Evolutionary conservation across 2,797 vertebrate species (phyloP).

Genomic region (Sebastes matsubarae): DNA sequence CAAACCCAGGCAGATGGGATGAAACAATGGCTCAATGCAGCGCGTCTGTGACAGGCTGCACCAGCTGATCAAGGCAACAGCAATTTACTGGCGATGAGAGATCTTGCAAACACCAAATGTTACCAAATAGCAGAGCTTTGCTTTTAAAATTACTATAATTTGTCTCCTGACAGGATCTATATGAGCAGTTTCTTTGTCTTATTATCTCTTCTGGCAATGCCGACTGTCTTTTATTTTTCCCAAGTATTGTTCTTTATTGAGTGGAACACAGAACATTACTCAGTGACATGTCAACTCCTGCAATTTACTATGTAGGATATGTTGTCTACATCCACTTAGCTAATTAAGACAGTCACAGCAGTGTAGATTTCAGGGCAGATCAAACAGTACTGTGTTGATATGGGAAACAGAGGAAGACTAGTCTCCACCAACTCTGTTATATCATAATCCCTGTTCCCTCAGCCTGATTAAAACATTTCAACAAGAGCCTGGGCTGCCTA

Average conservation of each 20-base stretch:
- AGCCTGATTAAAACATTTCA: conserved; percentile 82
- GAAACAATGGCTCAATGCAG: conserved; percentile 61
- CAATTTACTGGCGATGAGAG: conserved; percentile 61
- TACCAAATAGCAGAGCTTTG: conserved; percentile 69
- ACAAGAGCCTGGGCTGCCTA: conserved; percentile 68
- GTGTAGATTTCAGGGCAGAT: conserved; percentile 74
- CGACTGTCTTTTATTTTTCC: conserved; percentile 60
- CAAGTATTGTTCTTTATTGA: conserved; percentile 71
- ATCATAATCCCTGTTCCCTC: conserved; percentile 80
- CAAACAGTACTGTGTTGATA: conserved; percentile 75
- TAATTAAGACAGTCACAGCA: conserved; percentile 79
- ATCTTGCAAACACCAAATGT: conserved; percentile 74
- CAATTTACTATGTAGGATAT: conserved; percentile 69
- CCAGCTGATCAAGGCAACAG: conserved; percentile 67
- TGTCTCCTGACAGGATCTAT: conserved; percentile 65
- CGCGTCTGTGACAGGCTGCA: conserved; percentile 59
- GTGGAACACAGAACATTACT: conserved; percentile 64
- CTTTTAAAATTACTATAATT: conserved; percentile 67
- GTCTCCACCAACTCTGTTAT: conserved; percentile 77
- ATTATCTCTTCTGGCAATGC: conserved; percentile 55
- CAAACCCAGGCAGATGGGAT: conserved; percentile 74
- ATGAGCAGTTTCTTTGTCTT: conserved; percentile 50
- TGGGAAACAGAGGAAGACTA: conserved; percentile 75
- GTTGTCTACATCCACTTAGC: conserved; percentile 74
- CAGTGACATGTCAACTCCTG: conserved; percentile 66